Percentiles rank a stretch among this genome's conserved stretches.
These are phyloP conservation scores for Phortica variegata DNA, from an alignment of 1,140 invertebrate species.

Conservation along the genomic window DNA sequence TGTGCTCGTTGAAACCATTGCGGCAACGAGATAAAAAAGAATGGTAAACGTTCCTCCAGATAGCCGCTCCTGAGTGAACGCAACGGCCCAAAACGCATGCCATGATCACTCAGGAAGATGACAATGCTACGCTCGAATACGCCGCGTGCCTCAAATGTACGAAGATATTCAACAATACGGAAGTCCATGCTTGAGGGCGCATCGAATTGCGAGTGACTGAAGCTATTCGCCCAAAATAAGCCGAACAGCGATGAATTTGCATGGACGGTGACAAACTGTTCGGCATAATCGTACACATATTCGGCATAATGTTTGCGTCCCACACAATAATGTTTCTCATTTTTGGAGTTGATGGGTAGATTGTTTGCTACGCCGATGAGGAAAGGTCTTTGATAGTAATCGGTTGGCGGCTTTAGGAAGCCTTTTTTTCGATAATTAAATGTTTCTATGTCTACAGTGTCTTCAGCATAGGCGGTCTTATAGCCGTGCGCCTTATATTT, in stretches of 20 bases:
- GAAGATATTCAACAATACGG: slow-evolving; percentile 62
- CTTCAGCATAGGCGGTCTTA: slow-evolving; percentile 77
- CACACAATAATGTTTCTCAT: slow-evolving; percentile 59
- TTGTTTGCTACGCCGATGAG: slow-evolving; percentile 64
- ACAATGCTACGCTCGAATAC: slow-evolving; percentile 69
- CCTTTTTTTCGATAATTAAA: slow-evolving; percentile 80
- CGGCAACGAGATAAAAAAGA: slow-evolving; percentile 77
- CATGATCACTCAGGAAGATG: slow-evolving; percentile 89
- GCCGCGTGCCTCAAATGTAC: slow-evolving; percentile 60
- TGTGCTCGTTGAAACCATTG: slow-evolving; percentile 68
- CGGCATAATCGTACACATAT: slow-evolving; percentile 61
- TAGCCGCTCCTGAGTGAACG: slow-evolving; percentile 67
- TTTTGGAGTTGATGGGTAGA: slow-evolving; percentile 36
- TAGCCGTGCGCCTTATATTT: slow-evolving; percentile 70
- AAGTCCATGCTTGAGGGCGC: slow-evolving; percentile 68
- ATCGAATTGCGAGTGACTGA: slow-evolving; percentile 76
- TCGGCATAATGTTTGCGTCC: slow-evolving; percentile 63
- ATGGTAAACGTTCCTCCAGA: slow-evolving; percentile 87
- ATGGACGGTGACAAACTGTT: slow-evolving; percentile 60
- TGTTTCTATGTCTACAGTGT: slow-evolving; percentile 68
- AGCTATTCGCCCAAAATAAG: slow-evolving; percentile 76
- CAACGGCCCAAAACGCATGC: slow-evolving; percentile 81
- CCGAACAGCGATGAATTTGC: slow-evolving; percentile 64
- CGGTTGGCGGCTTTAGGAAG: slow-evolving; percentile 74
- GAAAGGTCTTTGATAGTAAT: slow-evolving; percentile 79